These are phyloP conservation scores for Ptychoptera contaminata DNA, from an alignment of 2,888 invertebrate species.

Conservation along the genomic window DNA sequence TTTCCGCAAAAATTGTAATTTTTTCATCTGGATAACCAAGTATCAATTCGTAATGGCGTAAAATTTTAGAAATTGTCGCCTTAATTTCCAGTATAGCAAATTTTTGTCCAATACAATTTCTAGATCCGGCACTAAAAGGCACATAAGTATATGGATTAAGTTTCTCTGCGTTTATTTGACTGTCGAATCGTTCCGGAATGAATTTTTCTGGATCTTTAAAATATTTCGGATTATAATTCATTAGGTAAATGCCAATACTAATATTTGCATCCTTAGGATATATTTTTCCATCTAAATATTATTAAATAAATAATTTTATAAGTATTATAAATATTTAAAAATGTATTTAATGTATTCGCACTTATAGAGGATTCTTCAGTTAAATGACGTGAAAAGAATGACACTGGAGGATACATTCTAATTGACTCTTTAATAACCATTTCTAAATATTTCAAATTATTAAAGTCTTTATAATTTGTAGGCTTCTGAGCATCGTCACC, in stretches of 20 bases:
- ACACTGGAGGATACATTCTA: slow-evolving; percentile 47
- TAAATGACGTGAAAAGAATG: slow-evolving; percentile 40
- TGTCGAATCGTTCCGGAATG: slow-evolving; percentile 27
- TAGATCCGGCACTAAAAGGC: slow-evolving; percentile 29
- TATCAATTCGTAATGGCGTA: slow-evolving; percentile 23
- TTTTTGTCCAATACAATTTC: slow-evolving; percentile 30
- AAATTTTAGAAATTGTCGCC: slow-evolving; percentile 22
- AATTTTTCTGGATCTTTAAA: slow-evolving; percentile 23
- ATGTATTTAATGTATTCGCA: slow-evolving; percentile 24
- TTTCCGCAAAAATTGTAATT: slow-evolving; percentile 23
- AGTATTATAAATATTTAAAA: neutral
- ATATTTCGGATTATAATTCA: slow-evolving; percentile 19
- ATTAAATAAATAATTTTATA: neutral
- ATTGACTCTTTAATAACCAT: slow-evolving; percentile 50
- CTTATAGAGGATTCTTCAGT: slow-evolving; percentile 37
- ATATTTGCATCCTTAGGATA: slow-evolving; percentile 23
- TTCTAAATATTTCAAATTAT: slow-evolving; percentile 32
- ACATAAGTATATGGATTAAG: slow-evolving; percentile 27
- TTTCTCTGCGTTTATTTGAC: slow-evolving; percentile 20
- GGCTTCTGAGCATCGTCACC: slow-evolving; percentile 15
- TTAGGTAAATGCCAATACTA: slow-evolving; percentile 21
- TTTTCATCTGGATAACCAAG: slow-evolving; percentile 14
- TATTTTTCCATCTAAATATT: slow-evolving; percentile 14
- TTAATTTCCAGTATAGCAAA: slow-evolving; percentile 30
- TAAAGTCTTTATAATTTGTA: slow-evolving; percentile 14